phyloP scores from a whole-genome alignment of 2,888 invertebrate species.

The Gnatocerus cornutus region DNA sequence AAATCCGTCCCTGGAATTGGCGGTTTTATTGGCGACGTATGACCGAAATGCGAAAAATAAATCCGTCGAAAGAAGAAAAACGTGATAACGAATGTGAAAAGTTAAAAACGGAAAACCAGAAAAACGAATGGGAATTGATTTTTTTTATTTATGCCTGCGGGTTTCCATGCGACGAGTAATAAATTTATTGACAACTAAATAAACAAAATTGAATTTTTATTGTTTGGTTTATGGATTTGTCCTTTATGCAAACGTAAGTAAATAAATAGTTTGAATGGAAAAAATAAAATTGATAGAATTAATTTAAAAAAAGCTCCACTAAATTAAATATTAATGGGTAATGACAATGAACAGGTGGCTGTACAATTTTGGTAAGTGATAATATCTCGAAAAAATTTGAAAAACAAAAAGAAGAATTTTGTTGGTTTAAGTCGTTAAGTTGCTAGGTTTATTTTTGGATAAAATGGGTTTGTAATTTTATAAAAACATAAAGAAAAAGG shows the following conservation, averaged over 20 bases:
- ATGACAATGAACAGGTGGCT: too few species aligned
- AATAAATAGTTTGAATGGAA: neutral
- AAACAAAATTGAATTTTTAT: neutral
- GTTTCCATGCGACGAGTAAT: neutral
- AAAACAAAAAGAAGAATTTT: too few species aligned
- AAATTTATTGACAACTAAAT: constrained; percentile 4
- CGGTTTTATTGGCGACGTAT: constrained; percentile 40
- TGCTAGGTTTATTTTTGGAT: too few species aligned
- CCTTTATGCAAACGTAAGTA: neutral
- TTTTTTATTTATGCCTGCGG: constrained; percentile 2
- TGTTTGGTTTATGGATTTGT: constrained; percentile 5
- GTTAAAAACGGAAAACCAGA: neutral
- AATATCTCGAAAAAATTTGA: too few species aligned
- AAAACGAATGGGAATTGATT: neutral
- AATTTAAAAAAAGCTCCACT: neutral
- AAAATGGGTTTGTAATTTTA: too few species aligned
- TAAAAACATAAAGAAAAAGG: too few species aligned
- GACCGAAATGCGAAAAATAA: constrained; percentile 32
- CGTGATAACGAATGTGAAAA: neutral
- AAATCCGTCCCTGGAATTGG: constrained; percentile 39
- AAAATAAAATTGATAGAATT: constrained; percentile 5
- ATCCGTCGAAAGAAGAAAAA: constrained; percentile 18
- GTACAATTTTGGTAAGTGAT: too few species aligned
- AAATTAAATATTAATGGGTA: too few species aligned
- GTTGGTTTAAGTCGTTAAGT: too few species aligned